Base-by-base conservation (phyloP, 2,797 vertebrate species). In the Cynopterus sphinx region DNA sequence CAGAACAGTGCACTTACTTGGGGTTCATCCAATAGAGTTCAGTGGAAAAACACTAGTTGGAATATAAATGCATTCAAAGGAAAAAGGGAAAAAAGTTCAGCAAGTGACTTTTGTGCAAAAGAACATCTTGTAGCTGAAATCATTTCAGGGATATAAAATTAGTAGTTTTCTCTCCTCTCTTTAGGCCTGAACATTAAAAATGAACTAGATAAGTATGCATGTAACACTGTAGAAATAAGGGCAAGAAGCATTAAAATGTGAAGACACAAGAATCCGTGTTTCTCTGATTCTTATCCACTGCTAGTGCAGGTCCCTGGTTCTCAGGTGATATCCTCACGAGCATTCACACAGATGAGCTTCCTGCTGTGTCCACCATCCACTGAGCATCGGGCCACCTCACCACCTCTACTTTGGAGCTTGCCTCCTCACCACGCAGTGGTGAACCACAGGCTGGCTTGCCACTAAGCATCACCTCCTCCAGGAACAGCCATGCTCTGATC, bases 281-380 rank as follows among this genome's bases (percentile, higher is more conserved):
- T 19, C 8, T 33, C 22, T n/a, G 6, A 11, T 22, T 59, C 63
- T 28, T 43, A 39, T 49, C 1, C 57, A 36, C 1, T 6, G 6
- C 26, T 12, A 3, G 22, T 0, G 9, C 8, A n/a, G 55, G n/a
- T n/a, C 6, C 33, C 4, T 13, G 21, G 16, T 8, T 17, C 19
- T 13, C 13, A 21, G 19, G 0, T 0, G 1, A 16, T 13, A 9
- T 10, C 13, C 24, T 63, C 10, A 2, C 1, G 3, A 10, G 6
- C 16, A 7, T 26, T 6, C 4, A 0, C 0, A 9, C 8, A 51
- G 26, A 4, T 5, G n/a, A 31, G 0, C 2, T 9, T 2, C 4
- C 16, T 43, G 15, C 22, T 15, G 2, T 0, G 0, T 21, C 8
- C 3, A 4, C 2, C 2, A 6, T 1, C 22, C 26, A 1, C 36